Base-by-base conservation (phyloP, 2,797 vertebrate genomes). In the Selene dorsalis region DNA sequence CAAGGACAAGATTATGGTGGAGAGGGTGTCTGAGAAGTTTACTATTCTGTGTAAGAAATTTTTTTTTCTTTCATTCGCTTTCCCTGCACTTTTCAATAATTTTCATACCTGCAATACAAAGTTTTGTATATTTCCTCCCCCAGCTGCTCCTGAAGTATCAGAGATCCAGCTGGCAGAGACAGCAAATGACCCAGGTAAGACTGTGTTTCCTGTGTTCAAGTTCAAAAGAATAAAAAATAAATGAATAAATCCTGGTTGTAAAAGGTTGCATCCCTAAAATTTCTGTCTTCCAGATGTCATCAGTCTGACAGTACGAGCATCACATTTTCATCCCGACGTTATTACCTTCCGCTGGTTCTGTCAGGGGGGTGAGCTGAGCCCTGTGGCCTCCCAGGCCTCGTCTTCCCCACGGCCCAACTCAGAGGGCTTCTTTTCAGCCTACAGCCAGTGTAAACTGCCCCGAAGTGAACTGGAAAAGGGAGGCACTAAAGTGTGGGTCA, bases 291-390 rank as follows among this genome's bases (percentile, higher is more conserved):
- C 87, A 95, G 94, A 94, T 30, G 64, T 94, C 28, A 92, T 95
- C 74, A 93, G 84, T 58, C 79, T 96, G 91, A 94, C 93, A 0
- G 92, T 93, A 0, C 72, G 53, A 39, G 95, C 95, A 0, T 89
- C 92, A 55, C 89, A 87, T 59, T 96, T 96, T 82, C 94, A 96
- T 78, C 95, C 95, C 0, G 95, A 95, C 0, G 62, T 95, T 87
- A 94, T 95, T 61, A 95, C 94, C 9, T 95, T 96, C 86, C 95
- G 95, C 56, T 96, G 95, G 95, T 96, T 96, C 89, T 96, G 95
- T 79, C 87, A 95, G 79, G 95, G 95, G 0, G 91, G 94, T 0
- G 95, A 96, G 85, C 93, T 96, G 79, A 94, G 93, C 64, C 95
- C 95, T 0, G 93, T 95, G 59, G 94, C 94, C 0, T 93, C 94